Evolutionary conservation across 2,797 vertebrate species (phyloP).

Genomic region (Lemur catta): DNA sequence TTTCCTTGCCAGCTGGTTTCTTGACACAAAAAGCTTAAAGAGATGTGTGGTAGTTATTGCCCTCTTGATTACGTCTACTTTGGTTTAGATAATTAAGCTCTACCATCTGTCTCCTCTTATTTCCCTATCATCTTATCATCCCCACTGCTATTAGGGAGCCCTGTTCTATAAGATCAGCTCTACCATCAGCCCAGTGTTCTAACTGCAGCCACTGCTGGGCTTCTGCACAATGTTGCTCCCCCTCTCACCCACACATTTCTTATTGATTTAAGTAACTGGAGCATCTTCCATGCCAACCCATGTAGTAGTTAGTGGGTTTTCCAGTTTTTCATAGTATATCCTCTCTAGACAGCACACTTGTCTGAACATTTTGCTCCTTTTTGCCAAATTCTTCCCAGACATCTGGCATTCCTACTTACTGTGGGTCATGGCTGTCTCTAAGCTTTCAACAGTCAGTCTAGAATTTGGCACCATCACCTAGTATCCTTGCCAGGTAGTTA

Average conservation of each 20-base stretch:
- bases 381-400: not conserved
- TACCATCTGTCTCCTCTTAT: not conserved
- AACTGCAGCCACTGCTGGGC: not conserved
- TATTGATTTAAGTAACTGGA: not conserved
- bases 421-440: not conserved
- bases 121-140: not conserved
- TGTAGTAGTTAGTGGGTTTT: not conserved
- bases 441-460: not conserved
- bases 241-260: not conserved
- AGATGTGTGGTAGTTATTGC: not conserved
- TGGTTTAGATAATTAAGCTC: not conserved
- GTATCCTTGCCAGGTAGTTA: not conserved
- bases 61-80: not conserved
- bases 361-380: not conserved
- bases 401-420: not conserved
- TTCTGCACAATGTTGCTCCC: not conserved
- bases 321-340: not conserved
- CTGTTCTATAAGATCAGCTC: not conserved
- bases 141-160: not conserved
- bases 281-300: not conserved
- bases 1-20: not conserved
- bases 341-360: not conserved
- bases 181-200: not conserved
- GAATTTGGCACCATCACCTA: not conserved
- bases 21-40: not conserved